Conservation (phyloP, 2,888 invertebrate genomes). For the Agonopterix subpropinquella region DNA sequence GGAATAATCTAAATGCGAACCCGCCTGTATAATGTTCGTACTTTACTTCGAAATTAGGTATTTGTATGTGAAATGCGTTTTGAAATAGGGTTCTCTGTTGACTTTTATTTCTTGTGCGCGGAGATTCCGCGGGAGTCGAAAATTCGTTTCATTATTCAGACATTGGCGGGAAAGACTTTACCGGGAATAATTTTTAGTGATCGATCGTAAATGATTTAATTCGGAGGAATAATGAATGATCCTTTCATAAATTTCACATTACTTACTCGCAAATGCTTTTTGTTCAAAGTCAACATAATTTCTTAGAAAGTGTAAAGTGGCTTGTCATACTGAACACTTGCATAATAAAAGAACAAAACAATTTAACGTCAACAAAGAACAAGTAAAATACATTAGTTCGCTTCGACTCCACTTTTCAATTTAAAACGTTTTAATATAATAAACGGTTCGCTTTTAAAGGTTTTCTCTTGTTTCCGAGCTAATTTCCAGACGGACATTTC, state of each 20-base stretch:
- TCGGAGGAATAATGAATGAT: conserved; percentile 3
- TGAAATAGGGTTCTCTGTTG: conserved; percentile 63
- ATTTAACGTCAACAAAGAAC: conserved; percentile 27
- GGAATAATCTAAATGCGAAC: conserved; percentile 75
- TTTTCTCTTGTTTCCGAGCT: conserved; percentile 70
- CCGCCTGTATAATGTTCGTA: conserved; percentile 73
- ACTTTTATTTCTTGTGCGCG: conserved; percentile 52
- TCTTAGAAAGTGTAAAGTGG: background rate
- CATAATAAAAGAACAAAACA: background rate
- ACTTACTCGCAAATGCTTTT: background rate
- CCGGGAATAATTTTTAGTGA: conserved; percentile 12
- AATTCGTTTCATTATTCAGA: conserved; percentile 28
- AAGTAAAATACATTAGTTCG: conserved; percentile 57
- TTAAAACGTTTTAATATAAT: conserved; percentile 64
- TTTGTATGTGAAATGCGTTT: conserved; percentile 76
- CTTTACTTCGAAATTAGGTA: conserved; percentile 73
- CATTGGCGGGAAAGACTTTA: conserved; percentile 11
- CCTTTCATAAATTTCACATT: background rate
- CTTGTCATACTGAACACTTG: background rate
- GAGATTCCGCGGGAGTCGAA: conserved; percentile 14
- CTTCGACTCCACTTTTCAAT: conserved; percentile 40
- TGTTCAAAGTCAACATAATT: background rate
- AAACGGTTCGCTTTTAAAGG: conserved; percentile 62
- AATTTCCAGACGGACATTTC: conserved; percentile 72
- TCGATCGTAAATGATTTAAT: conserved; percentile 11